These are phyloP conservation scores for Dicrostonyx torquatus DNA, from an alignment of 2,797 vertebrate genomes.

Conservation along the genomic window DNA sequence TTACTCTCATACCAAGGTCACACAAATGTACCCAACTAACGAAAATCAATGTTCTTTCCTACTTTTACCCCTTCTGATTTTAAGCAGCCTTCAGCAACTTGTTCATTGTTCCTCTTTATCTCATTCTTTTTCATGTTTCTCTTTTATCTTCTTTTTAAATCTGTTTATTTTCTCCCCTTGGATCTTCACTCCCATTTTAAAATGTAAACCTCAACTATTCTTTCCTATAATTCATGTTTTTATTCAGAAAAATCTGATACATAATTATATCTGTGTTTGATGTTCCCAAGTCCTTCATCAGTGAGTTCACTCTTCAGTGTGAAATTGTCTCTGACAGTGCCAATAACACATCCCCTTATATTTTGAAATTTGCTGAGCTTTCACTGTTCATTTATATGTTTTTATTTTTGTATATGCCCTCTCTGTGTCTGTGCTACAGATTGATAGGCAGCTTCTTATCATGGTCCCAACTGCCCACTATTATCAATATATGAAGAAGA, in stretches of 20 bases:
- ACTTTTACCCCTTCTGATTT: neutral
- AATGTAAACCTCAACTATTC: too few relatives aligned
- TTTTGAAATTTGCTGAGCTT: neutral
- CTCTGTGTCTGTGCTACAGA: neutral
- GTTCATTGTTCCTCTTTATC: neutral
- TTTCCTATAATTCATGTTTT: neutral
- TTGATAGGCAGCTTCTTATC: neutral
- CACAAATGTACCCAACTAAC: neutral
- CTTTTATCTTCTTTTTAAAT: neutral
- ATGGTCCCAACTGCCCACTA: neutral
- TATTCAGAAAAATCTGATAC: neutral
- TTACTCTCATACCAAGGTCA: accelerated
- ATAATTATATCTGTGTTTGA: neutral
- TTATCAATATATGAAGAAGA: neutral
- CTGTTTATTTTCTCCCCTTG: neutral
- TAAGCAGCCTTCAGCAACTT: neutral
- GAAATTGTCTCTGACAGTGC: neutral
- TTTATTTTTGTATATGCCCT: neutral
- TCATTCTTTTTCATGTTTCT: neutral
- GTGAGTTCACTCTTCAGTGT: neutral
- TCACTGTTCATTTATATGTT: neutral
- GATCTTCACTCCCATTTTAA: neutral
- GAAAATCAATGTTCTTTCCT: neutral
- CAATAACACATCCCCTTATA: neutral
- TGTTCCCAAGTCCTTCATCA: neutral